Evolutionary conservation across 2,113 vertebrate genomes (phyloP).

Genomic region (Haplochromis burtoni): DNA sequence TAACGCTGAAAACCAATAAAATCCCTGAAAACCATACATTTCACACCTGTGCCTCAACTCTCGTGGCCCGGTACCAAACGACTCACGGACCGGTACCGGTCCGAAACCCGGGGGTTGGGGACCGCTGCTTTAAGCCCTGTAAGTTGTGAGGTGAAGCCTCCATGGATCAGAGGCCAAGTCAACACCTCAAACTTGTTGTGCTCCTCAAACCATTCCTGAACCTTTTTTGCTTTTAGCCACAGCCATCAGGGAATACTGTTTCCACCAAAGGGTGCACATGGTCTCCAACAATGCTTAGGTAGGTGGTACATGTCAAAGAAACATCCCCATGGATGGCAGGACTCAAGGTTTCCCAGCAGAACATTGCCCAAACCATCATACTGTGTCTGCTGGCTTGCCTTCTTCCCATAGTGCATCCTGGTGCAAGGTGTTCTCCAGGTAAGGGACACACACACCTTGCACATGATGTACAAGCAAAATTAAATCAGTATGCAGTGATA

Average conservation of each 20-base stretch:
- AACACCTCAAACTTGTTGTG: neutral
- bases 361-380: neutral
- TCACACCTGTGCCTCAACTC: too few species aligned
- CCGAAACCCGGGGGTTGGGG: too few species aligned
- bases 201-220: neutral
- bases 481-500: neutral
- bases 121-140: neutral
- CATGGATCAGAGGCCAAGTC: neutral
- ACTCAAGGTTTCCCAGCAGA: neutral
- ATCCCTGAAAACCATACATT: too few species aligned
- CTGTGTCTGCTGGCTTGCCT: neutral
- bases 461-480: neutral
- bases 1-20: too few species aligned
- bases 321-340: neutral
- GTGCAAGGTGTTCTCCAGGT: neutral
- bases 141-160: neutral
- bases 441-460: neutral
- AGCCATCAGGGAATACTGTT: neutral
- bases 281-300: neutral
- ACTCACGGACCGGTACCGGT: too few species aligned
- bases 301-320: neutral
- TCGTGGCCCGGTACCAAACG: too few species aligned
- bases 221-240: neutral
- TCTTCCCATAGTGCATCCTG: neutral
- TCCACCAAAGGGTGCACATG: neutral